Conservation (phyloP, 2,113 vertebrate genomes). For the Zingel zingel region DNA sequence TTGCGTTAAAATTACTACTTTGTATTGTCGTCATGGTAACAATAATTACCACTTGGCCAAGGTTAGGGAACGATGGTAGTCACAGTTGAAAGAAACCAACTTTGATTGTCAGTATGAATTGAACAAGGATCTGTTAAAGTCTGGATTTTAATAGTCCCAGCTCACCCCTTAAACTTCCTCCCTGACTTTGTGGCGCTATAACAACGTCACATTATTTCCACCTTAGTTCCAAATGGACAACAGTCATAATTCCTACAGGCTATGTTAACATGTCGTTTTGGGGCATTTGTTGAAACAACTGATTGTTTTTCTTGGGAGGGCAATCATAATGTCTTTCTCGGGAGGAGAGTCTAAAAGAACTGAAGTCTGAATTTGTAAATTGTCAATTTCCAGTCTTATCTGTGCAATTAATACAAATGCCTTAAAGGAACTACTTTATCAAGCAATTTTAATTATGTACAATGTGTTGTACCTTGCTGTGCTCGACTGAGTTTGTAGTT, state of each 20-base stretch:
- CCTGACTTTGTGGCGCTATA: background rate
- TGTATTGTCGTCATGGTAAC: background rate
- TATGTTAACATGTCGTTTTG: background rate
- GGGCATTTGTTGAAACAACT: constrained; percentile 5
- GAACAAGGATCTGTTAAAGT: background rate
- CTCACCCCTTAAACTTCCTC: background rate
- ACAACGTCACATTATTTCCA: background rate
- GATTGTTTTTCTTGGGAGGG: constrained; percentile 11
- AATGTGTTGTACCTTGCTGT: background rate
- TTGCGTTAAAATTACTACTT: background rate
- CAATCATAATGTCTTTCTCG: background rate
- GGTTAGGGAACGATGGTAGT: background rate
- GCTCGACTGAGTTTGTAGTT: constrained; percentile 31
- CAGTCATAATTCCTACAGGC: background rate
- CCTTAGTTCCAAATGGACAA: background rate
- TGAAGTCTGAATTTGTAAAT: constrained; percentile 4
- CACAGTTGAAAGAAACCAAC: background rate
- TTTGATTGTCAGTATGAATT: background rate
- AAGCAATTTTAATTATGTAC: background rate
- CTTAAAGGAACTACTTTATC: constrained; percentile 6
- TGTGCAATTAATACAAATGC: constrained; percentile 13
- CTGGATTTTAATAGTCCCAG: background rate
- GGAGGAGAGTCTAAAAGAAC: background rate
- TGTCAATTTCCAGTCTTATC: constrained; percentile 19
- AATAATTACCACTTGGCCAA: background rate